These are phyloP conservation scores for Lepidocolaptes lacrymiger DNA, from an alignment of 2,797 vertebrate genomes.

Conservation along the genomic window DNA sequence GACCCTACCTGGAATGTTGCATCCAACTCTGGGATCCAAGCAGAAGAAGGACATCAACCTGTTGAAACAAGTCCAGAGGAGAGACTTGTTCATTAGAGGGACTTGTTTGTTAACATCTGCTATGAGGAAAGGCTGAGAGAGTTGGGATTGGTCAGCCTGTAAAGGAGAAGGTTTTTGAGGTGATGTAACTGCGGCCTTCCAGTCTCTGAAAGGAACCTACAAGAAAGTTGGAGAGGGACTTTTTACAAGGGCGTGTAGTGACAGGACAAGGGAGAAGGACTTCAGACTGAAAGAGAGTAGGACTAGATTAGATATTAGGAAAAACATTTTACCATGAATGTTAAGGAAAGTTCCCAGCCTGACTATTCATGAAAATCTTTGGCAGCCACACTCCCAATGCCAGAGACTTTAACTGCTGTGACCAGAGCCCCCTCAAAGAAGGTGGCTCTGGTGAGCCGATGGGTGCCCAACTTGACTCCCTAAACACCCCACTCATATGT, in stretches of 20 bases:
- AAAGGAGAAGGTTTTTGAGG: neutral
- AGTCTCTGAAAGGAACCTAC: neutral
- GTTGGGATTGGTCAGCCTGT: neutral
- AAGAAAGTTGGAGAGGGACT: neutral
- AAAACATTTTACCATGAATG: neutral
- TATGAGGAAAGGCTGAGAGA: neutral
- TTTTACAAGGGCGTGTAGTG: neutral
- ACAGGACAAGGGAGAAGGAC: neutral
- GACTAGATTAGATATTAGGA: neutral
- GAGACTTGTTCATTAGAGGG: neutral
- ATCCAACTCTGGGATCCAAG: neutral
- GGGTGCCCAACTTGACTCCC: neutral
- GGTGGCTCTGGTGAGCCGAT: too few species aligned
- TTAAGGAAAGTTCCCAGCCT: neutral
- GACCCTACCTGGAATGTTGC: neutral
- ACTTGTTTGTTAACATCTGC: neutral
- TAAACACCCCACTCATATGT: neutral
- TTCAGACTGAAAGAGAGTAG: neutral
- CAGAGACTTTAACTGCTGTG: neutral
- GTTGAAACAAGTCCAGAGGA: neutral
- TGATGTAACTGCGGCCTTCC: neutral
- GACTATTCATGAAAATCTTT: neutral
- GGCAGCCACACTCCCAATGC: neutral
- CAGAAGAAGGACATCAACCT: rapidly evolving
- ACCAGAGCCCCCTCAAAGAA: neutral